Evolutionary conservation across 2,888 invertebrate species (phyloP), one percentile per base, ranked within the genome.

Genomic region (Clusia tigrina): DNA sequence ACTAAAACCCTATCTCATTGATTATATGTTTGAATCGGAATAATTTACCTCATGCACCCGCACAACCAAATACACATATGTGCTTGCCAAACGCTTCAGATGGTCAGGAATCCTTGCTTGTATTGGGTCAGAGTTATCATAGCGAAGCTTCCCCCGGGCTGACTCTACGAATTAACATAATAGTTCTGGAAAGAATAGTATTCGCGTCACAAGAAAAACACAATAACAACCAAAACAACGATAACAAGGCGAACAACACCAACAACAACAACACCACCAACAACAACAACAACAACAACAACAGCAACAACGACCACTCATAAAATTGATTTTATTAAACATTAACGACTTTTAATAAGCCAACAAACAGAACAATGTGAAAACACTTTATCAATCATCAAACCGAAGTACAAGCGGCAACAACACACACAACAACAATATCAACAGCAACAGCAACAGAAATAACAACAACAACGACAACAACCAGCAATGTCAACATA

Each of bases 311-410:
- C 32, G 32, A 32, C 32, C 32, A 32, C 12, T n/a, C n/a, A n/a
- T n/a, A n/a, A n/a, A n/a, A n/a, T n/a, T n/a, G n/a, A 23, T 60
- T 54, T 48, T 32, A 32, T 32, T 32, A 9, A 5, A 32, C 32
- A 9, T 32, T 5, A 32, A 32, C 12, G 32, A 5, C 32, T 32
- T n/a, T 32, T 12, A 32, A 32, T 9, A 32, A 12, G 32, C 32
- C 32, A 32, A 9, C 32, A 32, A 12, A 9, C 32, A 32, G 32
- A 54, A 32, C 60, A 55, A 54, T 60, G 54, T 51, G 60, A 69
- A 64, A 70, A 65, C 70, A 70, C 70, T 70, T 70, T 65, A 70
- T 70, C 70, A 70, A 69, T 70, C 69, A 70, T 68, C 69, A 67
- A 65, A 65, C 62, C 59, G 52, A 62, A 63, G 61, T 59, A 60